Evolutionary conservation across 2,797 vertebrate species (phyloP).

Genomic region (Australoheros facetus): DNA sequence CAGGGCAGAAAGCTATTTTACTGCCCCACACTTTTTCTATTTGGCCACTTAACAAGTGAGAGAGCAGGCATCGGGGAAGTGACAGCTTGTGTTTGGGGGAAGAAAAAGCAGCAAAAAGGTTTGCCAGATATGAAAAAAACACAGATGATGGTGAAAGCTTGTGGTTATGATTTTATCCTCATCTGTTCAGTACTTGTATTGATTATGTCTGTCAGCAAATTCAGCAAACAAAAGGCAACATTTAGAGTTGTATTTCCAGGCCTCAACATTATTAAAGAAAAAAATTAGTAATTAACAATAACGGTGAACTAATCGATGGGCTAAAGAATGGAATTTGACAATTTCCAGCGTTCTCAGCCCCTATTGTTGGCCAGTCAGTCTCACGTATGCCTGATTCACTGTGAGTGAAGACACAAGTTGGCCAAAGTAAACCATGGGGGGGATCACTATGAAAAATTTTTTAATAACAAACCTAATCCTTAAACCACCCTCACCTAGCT

Average conservation of each 20-base stretch:
- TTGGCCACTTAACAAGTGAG: conserved; percentile 65
- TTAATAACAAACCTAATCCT: neutral
- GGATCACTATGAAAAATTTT: neutral
- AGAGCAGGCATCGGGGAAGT: conserved; percentile 39
- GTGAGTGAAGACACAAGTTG: neutral
- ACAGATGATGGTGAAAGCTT: neutral
- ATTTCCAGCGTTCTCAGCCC: too few species aligned
- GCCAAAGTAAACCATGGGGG: neutral
- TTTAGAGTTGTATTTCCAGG: neutral
- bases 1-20: conserved; percentile 72
- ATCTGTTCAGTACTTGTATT: neutral
- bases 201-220: neutral
- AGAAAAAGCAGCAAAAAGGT: neutral
- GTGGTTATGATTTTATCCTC: neutral
- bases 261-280: neutral
- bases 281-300: too few species aligned
- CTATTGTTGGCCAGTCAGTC: too few species aligned
- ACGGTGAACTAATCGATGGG: too few species aligned
- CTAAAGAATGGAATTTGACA: neutral
- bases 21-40: conserved; percentile 44
- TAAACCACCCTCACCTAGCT: neutral
- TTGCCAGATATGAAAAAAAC: neutral
- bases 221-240: neutral
- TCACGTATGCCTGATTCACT: neutral
- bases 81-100: conserved; percentile 20